Evolutionary conservation across 2,888 invertebrate genomes (phyloP).

Genomic region (Hypercompe scribonia): DNA sequence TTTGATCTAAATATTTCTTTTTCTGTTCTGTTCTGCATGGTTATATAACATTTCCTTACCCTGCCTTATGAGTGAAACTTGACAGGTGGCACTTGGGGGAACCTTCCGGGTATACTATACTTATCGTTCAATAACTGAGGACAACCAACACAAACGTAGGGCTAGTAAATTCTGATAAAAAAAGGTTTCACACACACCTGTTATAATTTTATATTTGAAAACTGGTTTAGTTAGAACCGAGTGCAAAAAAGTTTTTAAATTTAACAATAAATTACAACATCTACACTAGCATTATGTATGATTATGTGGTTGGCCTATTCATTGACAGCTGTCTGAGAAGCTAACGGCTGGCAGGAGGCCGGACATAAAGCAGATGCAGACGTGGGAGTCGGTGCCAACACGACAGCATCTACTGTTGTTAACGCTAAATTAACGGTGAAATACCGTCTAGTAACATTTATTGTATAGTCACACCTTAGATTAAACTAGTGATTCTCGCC

Average conservation of each 20-base stretch:
- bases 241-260: not conserved
- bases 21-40: too few relatives aligned
- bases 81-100: not conserved
- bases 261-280: slow-evolving; percentile 12
- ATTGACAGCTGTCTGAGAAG: slow-evolving; percentile 54
- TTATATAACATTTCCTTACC: too few relatives aligned
- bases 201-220: not conserved
- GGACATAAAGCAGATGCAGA: slow-evolving; percentile 61
- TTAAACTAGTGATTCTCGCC: too few relatives aligned
- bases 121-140: not conserved
- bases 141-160: not conserved
- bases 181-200: not conserved
- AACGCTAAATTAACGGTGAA: slow-evolving; percentile 36
- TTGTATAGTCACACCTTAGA: slow-evolving; percentile 21
- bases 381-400: slow-evolving; percentile 50
- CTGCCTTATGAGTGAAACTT: not conserved
- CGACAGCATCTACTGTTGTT: slow-evolving; percentile 47
- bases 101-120: not conserved
- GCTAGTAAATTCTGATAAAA: not conserved
- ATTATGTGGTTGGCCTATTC: slow-evolving; percentile 43
- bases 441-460: slow-evolving; percentile 38
- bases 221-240: not conserved
- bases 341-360: slow-evolving; percentile 27
- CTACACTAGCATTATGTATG: slow-evolving; percentile 32
- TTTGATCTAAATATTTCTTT: too few relatives aligned